Percentiles rank a stretch among this genome's conserved stretches.
These are phyloP conservation scores for Euglossa dilemma DNA, from an alignment of 1,140 invertebrate species.

Conservation along the genomic window DNA sequence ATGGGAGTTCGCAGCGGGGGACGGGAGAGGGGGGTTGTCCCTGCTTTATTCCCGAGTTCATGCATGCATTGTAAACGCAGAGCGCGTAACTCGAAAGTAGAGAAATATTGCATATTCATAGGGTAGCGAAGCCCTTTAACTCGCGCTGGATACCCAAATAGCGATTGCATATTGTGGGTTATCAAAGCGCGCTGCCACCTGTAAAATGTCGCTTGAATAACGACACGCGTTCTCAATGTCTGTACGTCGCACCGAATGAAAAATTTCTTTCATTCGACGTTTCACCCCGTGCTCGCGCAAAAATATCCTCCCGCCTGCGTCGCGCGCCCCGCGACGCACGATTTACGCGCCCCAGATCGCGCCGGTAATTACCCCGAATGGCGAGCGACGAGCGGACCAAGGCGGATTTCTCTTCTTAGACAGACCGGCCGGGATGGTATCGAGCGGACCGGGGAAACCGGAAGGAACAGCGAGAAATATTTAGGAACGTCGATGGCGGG, in stretches of 20 bases:
- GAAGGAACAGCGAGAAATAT: constrained; percentile 29
- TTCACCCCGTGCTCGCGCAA: neutral
- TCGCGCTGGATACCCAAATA: constrained; percentile 50
- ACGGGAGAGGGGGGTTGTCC: neutral
- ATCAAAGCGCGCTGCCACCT: constrained; percentile 54
- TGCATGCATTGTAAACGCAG: constrained; percentile 39
- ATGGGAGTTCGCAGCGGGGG: neutral
- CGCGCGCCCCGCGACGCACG: too few species aligned
- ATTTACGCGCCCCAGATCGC: neutral
- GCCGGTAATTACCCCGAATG: too few species aligned
- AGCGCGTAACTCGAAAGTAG: constrained; percentile 58
- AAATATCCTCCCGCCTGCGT: neutral
- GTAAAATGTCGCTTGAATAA: constrained; percentile 56
- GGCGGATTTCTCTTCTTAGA: neutral
- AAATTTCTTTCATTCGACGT: neutral
- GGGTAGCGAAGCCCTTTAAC: constrained; percentile 58
- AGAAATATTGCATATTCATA: constrained; percentile 68
- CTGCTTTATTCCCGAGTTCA: constrained; percentile 49
- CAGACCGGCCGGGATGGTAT: neutral
- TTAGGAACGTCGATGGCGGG: constrained; percentile 45
- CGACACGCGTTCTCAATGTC: constrained; percentile 38
- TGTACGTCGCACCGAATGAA: neutral
- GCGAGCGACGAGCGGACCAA: too few species aligned
- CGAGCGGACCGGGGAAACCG: neutral
- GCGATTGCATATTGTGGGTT: constrained; percentile 63